A percentile compares a stretch with the other conserved stretches of the same genome.
phyloP scores from a whole-genome alignment of 53 echinoderm and acorn worm genomes.

The Echinometra lucunter region DNA sequence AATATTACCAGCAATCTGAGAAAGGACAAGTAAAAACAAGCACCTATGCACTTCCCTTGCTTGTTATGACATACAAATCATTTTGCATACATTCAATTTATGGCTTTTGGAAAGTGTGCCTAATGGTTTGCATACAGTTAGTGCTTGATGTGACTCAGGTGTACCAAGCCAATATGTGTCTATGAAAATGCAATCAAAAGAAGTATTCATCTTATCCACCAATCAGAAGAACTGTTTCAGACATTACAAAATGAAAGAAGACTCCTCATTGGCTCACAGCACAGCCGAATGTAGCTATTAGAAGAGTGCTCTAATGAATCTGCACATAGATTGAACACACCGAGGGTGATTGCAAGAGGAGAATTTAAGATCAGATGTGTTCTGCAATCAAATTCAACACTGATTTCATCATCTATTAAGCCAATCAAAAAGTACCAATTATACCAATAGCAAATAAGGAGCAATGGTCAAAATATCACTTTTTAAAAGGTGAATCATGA shows the following conservation, averaged over 20 bases:
- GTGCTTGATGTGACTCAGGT: not conserved
- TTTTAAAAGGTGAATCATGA: not conserved
- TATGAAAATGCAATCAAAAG: not conserved
- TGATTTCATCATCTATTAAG: too few species aligned
- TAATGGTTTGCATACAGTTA: not conserved
- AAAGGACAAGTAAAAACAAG: not conserved
- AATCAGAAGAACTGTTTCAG: not conserved
- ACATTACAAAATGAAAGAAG: not conserved
- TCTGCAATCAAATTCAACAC: too few species aligned
- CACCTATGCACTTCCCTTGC: not conserved
- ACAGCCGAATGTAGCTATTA: not conserved
- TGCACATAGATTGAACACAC: too few species aligned
- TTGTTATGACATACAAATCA: too few species aligned
- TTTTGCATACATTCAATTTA: not conserved
- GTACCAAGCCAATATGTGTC: not conserved
- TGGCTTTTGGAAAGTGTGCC: not conserved
- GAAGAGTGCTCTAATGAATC: not conserved
- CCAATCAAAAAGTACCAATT: too few species aligned
- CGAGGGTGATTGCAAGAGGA: too few species aligned
- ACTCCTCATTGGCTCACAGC: not conserved
- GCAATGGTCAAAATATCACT: not conserved
- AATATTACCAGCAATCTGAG: not conserved
- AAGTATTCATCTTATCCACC: not conserved
- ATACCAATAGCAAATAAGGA: not conserved
- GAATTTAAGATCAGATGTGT: too few species aligned